Base-by-base conservation (phyloP, 2,888 invertebrate species). In the Pollenia labialis region DNA sequence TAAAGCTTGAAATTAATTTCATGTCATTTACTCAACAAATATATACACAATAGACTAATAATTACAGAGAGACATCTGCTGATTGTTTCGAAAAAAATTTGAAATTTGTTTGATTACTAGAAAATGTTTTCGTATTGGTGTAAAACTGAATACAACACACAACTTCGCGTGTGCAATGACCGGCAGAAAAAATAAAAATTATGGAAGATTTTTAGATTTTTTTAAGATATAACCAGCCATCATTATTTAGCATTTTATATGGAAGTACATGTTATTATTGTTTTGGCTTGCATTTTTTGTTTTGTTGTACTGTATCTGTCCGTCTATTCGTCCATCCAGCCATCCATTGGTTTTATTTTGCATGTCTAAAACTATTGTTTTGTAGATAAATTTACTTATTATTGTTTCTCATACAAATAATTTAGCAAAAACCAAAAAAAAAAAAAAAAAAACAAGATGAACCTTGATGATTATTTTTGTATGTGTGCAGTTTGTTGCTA, bases 281-380 rank as follows among this genome's bases (percentile, higher is more conserved):
- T 74, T 58, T 48, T 52, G 50, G 32, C 44, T 60, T 56, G 68
- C 62, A 58, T 66, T 81, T 68, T 60, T 80, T 74, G 64, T 62
- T 69, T 72, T 71, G 62, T 52, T 72, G 68, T 62, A 66, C n/a
- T 46, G 42, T 46, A 66, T 46, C 64, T 40, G 60, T 52, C 75
- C 46, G 54, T 54, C n/a, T 42, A 72, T 46, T 18, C 32, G 48
- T 48, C 23, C 32, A 72, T 64, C 62, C 9, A 48, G 58, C 44
- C 56, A 52, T 79, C 40, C 46, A 68, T 68, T 66, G 69, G 71
- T 62, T 77, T 76, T 62, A 50, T 75, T 85, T 87, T 87, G 84
- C 87, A 84, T 87, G 87, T 84, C 66, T 77, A 81, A 87, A 84
- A 64, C 87, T 81, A 87, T 87, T 87, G 87, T 87, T 87, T 87